Conservation (phyloP, 1,140 invertebrate species). For the Drosophila rhopaloa region DNA sequence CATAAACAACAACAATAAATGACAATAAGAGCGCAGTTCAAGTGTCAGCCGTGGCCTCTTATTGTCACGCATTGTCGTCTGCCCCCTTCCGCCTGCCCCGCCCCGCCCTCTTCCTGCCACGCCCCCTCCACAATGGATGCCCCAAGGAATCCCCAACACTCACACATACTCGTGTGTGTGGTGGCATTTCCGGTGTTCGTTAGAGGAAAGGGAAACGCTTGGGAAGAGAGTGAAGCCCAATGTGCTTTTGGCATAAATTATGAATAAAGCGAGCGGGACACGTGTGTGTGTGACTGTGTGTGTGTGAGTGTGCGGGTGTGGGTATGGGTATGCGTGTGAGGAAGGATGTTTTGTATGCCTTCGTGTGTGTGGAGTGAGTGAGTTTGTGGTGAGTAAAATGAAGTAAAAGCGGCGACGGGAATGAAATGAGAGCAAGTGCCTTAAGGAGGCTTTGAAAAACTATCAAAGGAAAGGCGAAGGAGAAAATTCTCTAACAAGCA, state of each 20-base stretch:
- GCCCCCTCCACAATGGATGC: conserved; percentile 53
- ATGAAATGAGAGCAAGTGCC: conserved; percentile 79
- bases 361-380: conserved; percentile 35
- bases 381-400: conserved; percentile 72
- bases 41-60: conserved; percentile 81
- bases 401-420: conserved; percentile 72
- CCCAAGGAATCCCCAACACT: conserved; percentile 69
- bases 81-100: conserved; percentile 2
- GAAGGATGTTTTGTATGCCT: conserved; percentile 22
- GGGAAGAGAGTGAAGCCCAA: conserved; percentile 48
- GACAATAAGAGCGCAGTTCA: conserved; percentile 82
- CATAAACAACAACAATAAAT: conserved; percentile 69
- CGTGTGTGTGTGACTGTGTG: conserved; percentile 41
- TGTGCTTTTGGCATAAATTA: conserved; percentile 81
- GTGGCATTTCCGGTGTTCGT: conserved; percentile 77
- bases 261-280: conserved; percentile 72
- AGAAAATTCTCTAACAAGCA: conserved; percentile 26
- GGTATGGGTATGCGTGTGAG: conserved; percentile 9
- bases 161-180: conserved; percentile 48
- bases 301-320: conserved; percentile 9
- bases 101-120: background rate
- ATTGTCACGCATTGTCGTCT: conserved; percentile 77
- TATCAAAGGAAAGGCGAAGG: conserved; percentile 26
- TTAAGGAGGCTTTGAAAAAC: conserved; percentile 40
- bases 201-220: conserved; percentile 52